phyloP scores from a whole-genome alignment of 1,140 invertebrate species.

The Caenorhabditis latens region DNA sequence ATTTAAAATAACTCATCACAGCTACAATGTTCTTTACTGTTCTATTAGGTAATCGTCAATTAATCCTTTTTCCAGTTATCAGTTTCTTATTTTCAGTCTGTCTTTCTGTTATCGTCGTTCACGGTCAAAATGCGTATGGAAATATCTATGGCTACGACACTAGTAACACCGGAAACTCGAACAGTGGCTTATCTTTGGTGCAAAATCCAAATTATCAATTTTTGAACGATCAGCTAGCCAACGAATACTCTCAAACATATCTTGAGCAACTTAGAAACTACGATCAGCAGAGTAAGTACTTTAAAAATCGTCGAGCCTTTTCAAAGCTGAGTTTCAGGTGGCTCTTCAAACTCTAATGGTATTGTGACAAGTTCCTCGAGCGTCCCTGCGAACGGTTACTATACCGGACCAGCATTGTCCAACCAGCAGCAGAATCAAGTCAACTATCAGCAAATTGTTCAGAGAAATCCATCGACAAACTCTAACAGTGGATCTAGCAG shows the following conservation, averaged over 20 bases:
- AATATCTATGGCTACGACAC: conserved; percentile 43
- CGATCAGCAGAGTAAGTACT: background rate
- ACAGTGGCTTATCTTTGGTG: conserved; percentile 1
- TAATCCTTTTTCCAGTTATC: background rate
- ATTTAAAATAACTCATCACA: background rate
- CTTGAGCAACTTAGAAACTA: conserved; percentile 6
- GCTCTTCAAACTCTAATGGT: background rate
- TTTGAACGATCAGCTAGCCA: conserved; percentile 48
- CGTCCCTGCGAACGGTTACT: conserved; percentile 30
- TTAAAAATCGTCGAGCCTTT: background rate
- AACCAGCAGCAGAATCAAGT: conserved; percentile 14
- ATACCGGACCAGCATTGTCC: conserved; percentile 32
- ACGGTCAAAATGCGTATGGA: conserved; percentile 18
- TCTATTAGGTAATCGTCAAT: background rate
- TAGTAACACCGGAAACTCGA: conserved; percentile 45
- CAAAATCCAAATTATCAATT: conserved; percentile 51
- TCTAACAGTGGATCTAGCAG: conserved; percentile 13
- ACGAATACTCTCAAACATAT: conserved; percentile 46
- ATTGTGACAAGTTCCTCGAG: conserved; percentile 28
- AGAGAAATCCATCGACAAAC: conserved; percentile 6
- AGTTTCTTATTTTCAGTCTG: background rate
- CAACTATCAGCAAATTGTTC: conserved; percentile 41
- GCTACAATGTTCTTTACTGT: conserved; percentile 2
- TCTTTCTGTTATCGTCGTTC: background rate
- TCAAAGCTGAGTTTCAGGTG: background rate